Conservation (phyloP, 2,888 invertebrate genomes). For the Oeneis ivallda region DNA sequence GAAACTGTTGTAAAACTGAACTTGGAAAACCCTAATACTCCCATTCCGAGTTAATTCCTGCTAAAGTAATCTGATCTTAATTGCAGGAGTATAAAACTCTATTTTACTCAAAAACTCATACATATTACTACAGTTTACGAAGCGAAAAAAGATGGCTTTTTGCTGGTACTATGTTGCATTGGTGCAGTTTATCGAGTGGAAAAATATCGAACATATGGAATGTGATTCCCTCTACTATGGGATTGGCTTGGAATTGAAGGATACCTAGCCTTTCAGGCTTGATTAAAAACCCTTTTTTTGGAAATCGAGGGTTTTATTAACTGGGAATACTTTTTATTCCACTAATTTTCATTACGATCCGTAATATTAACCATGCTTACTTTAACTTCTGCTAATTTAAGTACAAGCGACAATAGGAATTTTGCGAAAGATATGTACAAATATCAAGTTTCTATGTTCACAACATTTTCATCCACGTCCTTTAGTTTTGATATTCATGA, state of each 20-base stretch:
- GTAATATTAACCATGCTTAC: background rate
- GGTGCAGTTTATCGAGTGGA: slow-evolving; percentile 27
- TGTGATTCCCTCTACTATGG: slow-evolving; percentile 19
- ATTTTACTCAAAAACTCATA: slow-evolving; percentile 14
- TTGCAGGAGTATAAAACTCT: slow-evolving; percentile 28
- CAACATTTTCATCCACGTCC: background rate
- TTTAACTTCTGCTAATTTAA: background rate
- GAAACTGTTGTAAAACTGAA: slow-evolving; percentile 39
- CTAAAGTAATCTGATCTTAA: slow-evolving; percentile 26
- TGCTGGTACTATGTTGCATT: slow-evolving; percentile 50
- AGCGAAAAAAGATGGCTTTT: slow-evolving; percentile 33
- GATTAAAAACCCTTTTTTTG: background rate
- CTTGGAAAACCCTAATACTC: slow-evolving; percentile 23
- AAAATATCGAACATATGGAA: slow-evolving; percentile 27
- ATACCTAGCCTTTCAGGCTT: slow-evolving; percentile 6
- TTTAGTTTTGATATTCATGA: background rate
- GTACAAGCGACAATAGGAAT: background rate
- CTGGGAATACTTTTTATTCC: background rate
- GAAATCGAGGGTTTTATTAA: background rate
- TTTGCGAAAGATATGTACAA: background rate
- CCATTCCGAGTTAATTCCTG: slow-evolving; percentile 17
- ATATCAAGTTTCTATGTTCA: background rate
- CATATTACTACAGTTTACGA: slow-evolving; percentile 38
- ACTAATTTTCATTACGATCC: background rate
- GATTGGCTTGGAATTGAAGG: slow-evolving; percentile 23